These are phyloP conservation scores for Calliphora vomitoria DNA, from an alignment of 2,888 invertebrate species.

Conservation along the genomic window DNA sequence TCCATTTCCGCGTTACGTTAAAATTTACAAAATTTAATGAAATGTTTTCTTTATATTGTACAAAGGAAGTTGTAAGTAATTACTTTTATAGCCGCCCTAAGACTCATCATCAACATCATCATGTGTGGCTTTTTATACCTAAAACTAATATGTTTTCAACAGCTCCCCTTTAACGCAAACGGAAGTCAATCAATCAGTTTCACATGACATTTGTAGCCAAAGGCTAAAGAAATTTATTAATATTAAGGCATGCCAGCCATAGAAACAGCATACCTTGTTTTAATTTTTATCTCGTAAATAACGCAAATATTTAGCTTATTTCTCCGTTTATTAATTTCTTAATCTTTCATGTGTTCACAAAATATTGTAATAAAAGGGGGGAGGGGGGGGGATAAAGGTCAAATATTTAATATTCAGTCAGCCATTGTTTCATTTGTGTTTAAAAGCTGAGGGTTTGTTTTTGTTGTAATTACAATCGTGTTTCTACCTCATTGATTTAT, in stretches of 20 bases:
- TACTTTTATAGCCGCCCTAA: constrained; percentile 55
- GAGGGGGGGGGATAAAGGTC: neutral
- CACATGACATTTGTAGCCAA: constrained; percentile 53
- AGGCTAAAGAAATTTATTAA: constrained; percentile 56
- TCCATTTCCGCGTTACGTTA: constrained; percentile 52
- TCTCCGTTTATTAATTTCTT: constrained; percentile 44
- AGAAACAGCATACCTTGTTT: neutral
- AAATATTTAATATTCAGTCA: constrained; percentile 52
- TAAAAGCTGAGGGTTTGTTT: constrained; percentile 4
- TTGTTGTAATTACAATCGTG: constrained; percentile 42
- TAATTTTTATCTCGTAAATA: neutral
- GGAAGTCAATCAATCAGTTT: constrained; percentile 69
- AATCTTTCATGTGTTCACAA: constrained; percentile 6
- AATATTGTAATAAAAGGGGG: neutral
- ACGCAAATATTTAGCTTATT: constrained; percentile 32
- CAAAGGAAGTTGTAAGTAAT: constrained; percentile 68
- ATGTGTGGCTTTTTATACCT: neutral
- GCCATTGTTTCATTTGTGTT: constrained; percentile 14
- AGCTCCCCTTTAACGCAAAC: neutral
- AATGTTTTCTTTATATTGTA: constrained; percentile 34
- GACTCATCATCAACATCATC: constrained; percentile 1
- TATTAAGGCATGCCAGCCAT: constrained; percentile 4
- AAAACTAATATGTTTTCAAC: neutral
- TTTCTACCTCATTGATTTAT: constrained; percentile 62
- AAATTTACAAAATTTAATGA: constrained; percentile 47